Percentiles rank a stretch among this genome's conserved stretches.
phyloP scores from a whole-genome alignment of 2,888 invertebrate genomes.

The Apodemia hepburni region DNA sequence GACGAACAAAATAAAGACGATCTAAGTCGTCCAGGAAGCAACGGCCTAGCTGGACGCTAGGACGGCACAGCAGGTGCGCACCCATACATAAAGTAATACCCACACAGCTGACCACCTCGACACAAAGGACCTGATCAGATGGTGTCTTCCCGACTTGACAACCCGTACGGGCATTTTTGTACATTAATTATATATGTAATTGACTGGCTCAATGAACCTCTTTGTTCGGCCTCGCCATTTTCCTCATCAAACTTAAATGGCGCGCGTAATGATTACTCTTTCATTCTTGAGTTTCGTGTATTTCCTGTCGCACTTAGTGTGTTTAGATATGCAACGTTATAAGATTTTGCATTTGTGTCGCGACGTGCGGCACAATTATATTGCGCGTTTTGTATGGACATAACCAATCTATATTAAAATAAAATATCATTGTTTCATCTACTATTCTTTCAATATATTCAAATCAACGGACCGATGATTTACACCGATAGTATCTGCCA shows the following conservation, averaged over 20 bases:
- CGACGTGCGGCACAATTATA: too few relatives aligned
- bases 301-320: too few relatives aligned
- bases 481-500: too few relatives aligned
- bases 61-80: slow-evolving; percentile 77
- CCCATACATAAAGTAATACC: slow-evolving; percentile 60
- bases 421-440: too few relatives aligned
- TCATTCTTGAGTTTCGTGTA: too few relatives aligned
- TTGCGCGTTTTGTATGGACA: too few relatives aligned
- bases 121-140: slow-evolving; percentile 39
- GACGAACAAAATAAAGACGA: slow-evolving; percentile 89
- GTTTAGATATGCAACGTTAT: too few relatives aligned
- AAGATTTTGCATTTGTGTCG: too few relatives aligned
- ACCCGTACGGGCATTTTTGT: slow-evolving; percentile 47
- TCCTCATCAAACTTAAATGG: slow-evolving; percentile 49
- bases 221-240: slow-evolving; percentile 54
- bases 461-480: too few relatives aligned
- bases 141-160: slow-evolving; percentile 49
- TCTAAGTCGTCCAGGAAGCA: slow-evolving; percentile 72
- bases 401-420: too few relatives aligned
- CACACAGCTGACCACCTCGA: slow-evolving; percentile 27
- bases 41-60: slow-evolving; percentile 69
- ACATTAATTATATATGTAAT: slow-evolving; percentile 58
- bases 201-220: slow-evolving; percentile 50
- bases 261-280: too few relatives aligned
- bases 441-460: too few relatives aligned